These are phyloP conservation scores for Pseudachorutes palmiensis DNA, from an alignment of 1,140 invertebrate genomes.

Conservation along the genomic window DNA sequence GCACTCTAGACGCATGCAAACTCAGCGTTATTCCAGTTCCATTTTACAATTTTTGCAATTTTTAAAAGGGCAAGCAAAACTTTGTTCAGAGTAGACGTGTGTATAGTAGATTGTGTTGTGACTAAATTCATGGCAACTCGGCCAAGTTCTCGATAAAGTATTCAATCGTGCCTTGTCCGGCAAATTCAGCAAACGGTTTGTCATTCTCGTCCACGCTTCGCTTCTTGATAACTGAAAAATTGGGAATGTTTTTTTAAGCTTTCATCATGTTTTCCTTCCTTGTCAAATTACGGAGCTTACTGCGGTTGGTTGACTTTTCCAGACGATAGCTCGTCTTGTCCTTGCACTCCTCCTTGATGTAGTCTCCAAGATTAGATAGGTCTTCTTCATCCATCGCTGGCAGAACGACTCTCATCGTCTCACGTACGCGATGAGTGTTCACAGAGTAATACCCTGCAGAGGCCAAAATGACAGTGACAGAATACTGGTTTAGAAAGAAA, in stretches of 20 bases:
- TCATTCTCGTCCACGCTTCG: constrained; percentile 51
- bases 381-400: constrained; percentile 65
- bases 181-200: constrained; percentile 64
- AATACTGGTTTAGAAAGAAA: constrained; percentile 6
- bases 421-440: constrained; percentile 63
- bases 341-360: constrained; percentile 62
- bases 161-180: constrained; percentile 60
- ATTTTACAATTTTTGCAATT: no score
- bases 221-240: constrained; percentile 58
- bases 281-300: constrained; percentile 41
- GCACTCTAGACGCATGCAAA: no score
- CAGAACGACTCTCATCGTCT: constrained; percentile 64
- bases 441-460: constrained; percentile 69
- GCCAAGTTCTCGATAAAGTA: constrained; percentile 62
- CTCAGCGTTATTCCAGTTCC: no score
- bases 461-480: not conserved
- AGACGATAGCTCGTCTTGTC: constrained; percentile 64
- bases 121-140: constrained; percentile 41
- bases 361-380: constrained; percentile 54
- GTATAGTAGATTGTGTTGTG: not conserved
- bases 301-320: constrained; percentile 52
- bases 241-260: constrained; percentile 12
- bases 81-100: no score
- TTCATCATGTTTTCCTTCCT: not conserved
- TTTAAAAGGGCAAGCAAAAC: no score